Evolutionary conservation across 2,113 vertebrate species (phyloP), one percentile per base, ranked within the genome.

Genomic region (Epinephelus cyanopodus): DNA sequence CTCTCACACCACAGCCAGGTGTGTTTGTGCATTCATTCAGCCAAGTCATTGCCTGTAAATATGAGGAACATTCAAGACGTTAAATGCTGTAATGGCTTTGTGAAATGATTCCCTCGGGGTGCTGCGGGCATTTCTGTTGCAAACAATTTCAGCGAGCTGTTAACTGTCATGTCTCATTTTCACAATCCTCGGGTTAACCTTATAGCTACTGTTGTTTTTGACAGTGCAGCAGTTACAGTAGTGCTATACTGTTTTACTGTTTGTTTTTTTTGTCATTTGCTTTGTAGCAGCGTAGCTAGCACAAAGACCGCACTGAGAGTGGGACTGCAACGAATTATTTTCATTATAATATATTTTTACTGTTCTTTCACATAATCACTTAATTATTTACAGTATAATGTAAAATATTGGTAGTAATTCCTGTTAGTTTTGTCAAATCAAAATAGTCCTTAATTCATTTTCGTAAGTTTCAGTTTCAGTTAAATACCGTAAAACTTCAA

Each of bases 1-100:
- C 63, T 45, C 33, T 82, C 33, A 2, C 25, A 60, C 60, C 69
- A 39, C 18, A 69, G 75, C 62, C 77, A 83, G 79, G 72, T 83
- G 74, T 29, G 25, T 23, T 52, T 70, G 42, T 60, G 64, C 37
- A 23, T 29, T 75, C 65, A 71, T 48, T 83, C 82, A 80, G 47
- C 78, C 74, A 42, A 79, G 66, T 83, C 61, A 67, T 66, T 84
- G 73, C 70, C 81, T 84, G 72, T 66, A 81, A 74, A 78, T 76
- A 74, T 78, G 78, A 80, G 70, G 53, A 82, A 29, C 68, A 84
- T 76, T 83, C 66, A 73, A 61, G 72, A 86, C 65, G 64, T 81
- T 74, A 83, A 86, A 83, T 67, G 63, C 45, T 85, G 33, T 84
- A 80, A 88, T 89, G 84, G 81, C 76, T 81, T 58, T 73, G 72